phyloP scores from a whole-genome alignment of 2,113 vertebrate species.

The Brevimyrus niger region DNA sequence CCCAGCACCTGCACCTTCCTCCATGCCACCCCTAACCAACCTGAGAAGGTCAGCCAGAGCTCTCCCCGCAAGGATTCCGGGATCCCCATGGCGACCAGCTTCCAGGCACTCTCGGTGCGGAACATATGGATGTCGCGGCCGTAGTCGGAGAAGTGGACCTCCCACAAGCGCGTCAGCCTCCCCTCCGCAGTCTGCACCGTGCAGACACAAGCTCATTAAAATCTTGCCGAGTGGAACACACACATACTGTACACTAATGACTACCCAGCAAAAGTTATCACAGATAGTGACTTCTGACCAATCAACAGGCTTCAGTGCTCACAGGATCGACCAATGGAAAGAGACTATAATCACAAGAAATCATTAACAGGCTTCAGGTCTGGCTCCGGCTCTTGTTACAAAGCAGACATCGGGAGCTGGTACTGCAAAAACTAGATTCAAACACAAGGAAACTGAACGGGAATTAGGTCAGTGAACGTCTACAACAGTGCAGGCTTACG shows the following conservation, averaged over 20 bases:
- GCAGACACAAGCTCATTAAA: background rate
- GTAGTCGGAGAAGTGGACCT: slow-evolving; percentile 79
- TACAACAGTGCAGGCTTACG: background rate
- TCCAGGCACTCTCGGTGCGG: slow-evolving; percentile 82
- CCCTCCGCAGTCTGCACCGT: slow-evolving; percentile 65
- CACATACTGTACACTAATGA: background rate
- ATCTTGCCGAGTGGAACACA: background rate
- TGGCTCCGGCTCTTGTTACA: background rate
- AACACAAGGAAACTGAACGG: background rate
- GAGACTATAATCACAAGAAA: background rate
- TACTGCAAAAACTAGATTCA: background rate
- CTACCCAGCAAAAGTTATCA: background rate
- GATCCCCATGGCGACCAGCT: slow-evolving; percentile 85
- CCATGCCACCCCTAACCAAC: slow-evolving; percentile 41
- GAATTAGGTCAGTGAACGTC: background rate
- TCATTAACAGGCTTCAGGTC: background rate
- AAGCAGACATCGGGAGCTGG: background rate
- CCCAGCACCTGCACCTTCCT: background rate
- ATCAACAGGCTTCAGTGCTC: background rate
- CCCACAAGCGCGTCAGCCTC: slow-evolving; percentile 78
- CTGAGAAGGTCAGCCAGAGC: slow-evolving; percentile 90
- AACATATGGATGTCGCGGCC: slow-evolving; percentile 92
- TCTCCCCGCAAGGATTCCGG: slow-evolving; percentile 82
- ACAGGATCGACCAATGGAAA: background rate
- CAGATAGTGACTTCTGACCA: background rate